Conservation (phyloP, 2,797 vertebrate species). For the Cynodonichthys magdalenae region DNA sequence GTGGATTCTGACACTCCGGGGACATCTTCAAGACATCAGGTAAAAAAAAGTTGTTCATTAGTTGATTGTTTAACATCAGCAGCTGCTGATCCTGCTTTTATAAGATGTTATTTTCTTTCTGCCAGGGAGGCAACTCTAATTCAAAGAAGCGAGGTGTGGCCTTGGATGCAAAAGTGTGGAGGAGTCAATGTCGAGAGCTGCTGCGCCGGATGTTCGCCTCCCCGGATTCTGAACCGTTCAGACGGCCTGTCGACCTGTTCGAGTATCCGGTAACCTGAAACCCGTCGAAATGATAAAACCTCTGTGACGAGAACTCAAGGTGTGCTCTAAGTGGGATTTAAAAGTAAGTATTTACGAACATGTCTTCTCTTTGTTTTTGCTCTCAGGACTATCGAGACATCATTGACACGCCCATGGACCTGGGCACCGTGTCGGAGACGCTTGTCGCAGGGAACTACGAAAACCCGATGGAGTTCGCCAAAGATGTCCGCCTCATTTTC, state of each 20-base stretch:
- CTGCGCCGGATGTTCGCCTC: constrained; percentile 88
- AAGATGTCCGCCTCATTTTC: constrained; percentile 96
- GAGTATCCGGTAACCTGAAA: constrained; percentile 85
- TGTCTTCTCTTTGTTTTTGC: constrained; percentile 19
- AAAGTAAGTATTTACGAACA: too few relatives aligned
- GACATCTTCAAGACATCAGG: constrained; percentile 90
- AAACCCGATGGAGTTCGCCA: constrained; percentile 95
- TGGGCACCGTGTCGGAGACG: constrained; percentile 93
- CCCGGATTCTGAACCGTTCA: constrained; percentile 92
- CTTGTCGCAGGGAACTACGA: constrained; percentile 90
- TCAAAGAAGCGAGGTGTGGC: constrained; percentile 83
- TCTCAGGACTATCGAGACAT: constrained; percentile 92
- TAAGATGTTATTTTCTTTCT: constrained; percentile 13
- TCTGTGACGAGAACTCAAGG: not conserved
- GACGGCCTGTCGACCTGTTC: constrained; percentile 90
- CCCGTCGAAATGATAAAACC: too few relatives aligned
- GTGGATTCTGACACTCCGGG: constrained; percentile 96
- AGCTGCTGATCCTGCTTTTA: not conserved
- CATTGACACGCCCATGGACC: constrained; percentile 97
- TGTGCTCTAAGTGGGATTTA: not conserved
- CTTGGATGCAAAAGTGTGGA: constrained; percentile 86
- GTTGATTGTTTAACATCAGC: not conserved
- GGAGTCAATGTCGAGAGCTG: constrained; percentile 87
- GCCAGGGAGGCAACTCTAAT: constrained; percentile 47
- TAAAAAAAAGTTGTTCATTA: constrained; percentile 62